Evolutionary conservation across 2,888 invertebrate genomes (phyloP), one percentile per base, ranked within the genome.

Genomic region (Scrobipalpa atriplicella): DNA sequence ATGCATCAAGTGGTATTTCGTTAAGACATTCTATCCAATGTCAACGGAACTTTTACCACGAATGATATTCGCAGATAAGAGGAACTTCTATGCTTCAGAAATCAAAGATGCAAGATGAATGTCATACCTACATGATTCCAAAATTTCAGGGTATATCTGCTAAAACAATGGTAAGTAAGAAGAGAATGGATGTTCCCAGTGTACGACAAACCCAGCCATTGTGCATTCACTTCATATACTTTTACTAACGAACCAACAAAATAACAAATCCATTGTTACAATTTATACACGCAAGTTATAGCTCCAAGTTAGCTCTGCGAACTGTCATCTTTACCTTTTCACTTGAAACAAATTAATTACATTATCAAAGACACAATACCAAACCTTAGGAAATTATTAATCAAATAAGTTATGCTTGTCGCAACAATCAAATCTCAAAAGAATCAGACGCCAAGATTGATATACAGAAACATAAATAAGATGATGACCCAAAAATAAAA

Each of bases 131-230:
- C 18, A 69, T 68, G 68, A 68, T 70, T n/a, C 64, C 68, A n/a
- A 75, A 76, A 72, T 71, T 76, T 77, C 74, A 74, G 68, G 69
- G 70, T 61, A 41, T 29, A 62, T 69, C 65, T 52, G 7, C 68
- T 70, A 76, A 81, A 82, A 86, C 83, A 86, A 86, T 85, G 80
- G 82, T 79, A 83, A 86, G 87, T 86, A 86, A 84, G 84, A 85
- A 82, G 84, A 75, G 78, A 80, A 78, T 81, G 76, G 77, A 79
- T 80, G 78, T 86, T 87, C 84, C 78, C 85, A 87, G 81, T 83
- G 76, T 75, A 77, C 74, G 73, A 78, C 79, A 79, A 76, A 79
- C 74, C 75, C 74, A 73, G 69, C 77, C 72, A 84, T 84, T 83
- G 84, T 83, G 78, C 76, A 74, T 75, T 78, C 77, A 77, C 75